Percentiles rank a stretch among this genome's conserved stretches.
These are phyloP conservation scores for Apus apus DNA, from an alignment of 2,113 vertebrate genomes.

Conservation along the genomic window DNA sequence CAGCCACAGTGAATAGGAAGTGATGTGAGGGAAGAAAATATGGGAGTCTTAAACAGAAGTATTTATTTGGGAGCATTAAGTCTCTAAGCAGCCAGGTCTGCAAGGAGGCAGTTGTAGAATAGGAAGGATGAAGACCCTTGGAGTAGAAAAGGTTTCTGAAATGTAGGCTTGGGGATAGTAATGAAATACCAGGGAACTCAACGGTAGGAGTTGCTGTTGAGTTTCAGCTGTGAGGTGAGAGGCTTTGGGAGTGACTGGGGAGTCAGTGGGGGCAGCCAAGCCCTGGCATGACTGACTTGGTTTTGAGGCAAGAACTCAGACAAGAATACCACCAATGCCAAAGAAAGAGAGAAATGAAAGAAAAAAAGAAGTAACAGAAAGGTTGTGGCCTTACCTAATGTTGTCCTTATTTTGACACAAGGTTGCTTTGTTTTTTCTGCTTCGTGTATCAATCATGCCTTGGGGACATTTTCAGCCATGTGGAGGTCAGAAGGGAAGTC, in stretches of 20 bases:
- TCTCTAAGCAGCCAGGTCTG: neutral
- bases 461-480: neutral
- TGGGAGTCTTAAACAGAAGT: neutral
- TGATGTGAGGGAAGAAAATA: neutral
- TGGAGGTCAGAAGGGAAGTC: neutral
- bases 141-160: neutral
- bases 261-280: neutral
- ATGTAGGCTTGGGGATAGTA: neutral
- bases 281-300: neutral
- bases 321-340: too few relatives aligned
- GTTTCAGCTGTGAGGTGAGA: neutral
- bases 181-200: too few relatives aligned
- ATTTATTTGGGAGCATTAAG: neutral
- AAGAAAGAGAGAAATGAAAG: too few relatives aligned
- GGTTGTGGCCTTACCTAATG: neutral
- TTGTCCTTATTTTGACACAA: neutral
- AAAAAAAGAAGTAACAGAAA: neutral
- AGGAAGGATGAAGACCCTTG: neutral
- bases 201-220: too few relatives aligned
- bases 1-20: neutral
- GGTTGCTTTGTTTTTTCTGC: rapidly evolving
- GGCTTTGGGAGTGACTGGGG: neutral
- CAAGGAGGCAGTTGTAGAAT: neutral
- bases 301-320: neutral
- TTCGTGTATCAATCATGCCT: neutral